Evolutionary conservation across 2,113 vertebrate species (phyloP).

Genomic region (Thryonomys swinderianus): DNA sequence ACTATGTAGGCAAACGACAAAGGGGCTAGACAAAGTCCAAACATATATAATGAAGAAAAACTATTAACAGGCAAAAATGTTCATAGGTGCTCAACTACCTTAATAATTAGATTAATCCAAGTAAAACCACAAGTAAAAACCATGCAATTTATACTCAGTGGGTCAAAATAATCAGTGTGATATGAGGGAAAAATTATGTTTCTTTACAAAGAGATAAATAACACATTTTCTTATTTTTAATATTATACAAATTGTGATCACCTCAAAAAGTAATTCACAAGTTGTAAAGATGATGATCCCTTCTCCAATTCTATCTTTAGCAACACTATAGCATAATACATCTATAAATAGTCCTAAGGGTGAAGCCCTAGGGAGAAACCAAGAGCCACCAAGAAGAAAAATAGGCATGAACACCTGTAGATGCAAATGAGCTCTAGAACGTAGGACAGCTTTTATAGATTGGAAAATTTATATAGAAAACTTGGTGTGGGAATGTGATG

Average conservation of each 20-base stretch:
- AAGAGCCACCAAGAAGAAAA: background rate
- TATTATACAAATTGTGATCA: background rate
- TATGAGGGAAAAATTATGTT: background rate
- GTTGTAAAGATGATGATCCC: background rate
- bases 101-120: background rate
- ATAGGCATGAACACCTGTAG: no score
- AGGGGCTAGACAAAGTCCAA: background rate
- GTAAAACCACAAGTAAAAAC: background rate
- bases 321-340: background rate
- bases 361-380: background rate
- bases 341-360: background rate
- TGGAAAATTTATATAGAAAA: no score
- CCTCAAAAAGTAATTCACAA: background rate
- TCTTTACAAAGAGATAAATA: background rate
- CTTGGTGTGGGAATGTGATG: no score
- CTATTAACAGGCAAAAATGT: background rate
- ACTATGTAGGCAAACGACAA: background rate
- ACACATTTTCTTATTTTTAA: background rate
- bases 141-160: background rate
- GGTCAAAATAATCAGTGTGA: background rate
- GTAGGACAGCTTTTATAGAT: no score
- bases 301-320: background rate
- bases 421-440: no score
- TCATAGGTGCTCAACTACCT: background rate
- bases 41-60: background rate